Percentiles rank a stretch among this genome's conserved stretches.
These are phyloP conservation scores for Columba janthina DNA, from an alignment of 2,113 vertebrate species.

Conservation along the genomic window DNA sequence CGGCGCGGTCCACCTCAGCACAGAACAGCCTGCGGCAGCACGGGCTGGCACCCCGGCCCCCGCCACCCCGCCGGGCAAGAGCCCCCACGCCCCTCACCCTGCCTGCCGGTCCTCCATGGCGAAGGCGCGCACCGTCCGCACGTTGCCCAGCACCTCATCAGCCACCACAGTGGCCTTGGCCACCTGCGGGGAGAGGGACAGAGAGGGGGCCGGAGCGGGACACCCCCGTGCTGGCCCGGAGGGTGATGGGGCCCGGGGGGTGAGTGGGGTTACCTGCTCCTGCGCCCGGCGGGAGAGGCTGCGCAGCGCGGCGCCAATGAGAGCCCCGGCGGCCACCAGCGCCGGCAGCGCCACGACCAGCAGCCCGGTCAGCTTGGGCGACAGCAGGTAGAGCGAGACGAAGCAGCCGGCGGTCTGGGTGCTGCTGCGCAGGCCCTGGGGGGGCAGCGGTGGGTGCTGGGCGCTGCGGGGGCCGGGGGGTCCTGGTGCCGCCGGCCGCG, in stretches of 20 bases:
- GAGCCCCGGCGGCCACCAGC: conserved; percentile 84
- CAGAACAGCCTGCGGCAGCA: conserved; percentile 78
- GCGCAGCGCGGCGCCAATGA: conserved; percentile 87
- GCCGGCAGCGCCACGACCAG: conserved; percentile 83
- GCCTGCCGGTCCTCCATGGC: conserved; percentile 90
- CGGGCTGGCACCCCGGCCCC: neutral
- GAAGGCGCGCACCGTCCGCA: conserved; percentile 92
- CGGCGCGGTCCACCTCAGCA: conserved; percentile 84
- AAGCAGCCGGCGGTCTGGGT: conserved; percentile 90
- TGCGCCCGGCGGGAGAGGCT: conserved; percentile 87
- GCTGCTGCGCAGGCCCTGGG: conserved; percentile 83
- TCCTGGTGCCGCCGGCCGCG: rapidly evolving
- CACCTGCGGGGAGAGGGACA: conserved; percentile 68
- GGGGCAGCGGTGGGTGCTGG: no score
- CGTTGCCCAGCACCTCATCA: conserved; percentile 89
- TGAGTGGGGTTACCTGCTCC: conserved; percentile 81
- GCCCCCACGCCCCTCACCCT: conserved; percentile 42
- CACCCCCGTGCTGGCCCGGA: rapidly evolving
- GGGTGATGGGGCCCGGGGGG: rapidly evolving
- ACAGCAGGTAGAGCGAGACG: conserved; percentile 90
- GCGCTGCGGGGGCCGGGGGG: rapidly evolving
- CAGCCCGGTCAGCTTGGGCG: conserved; percentile 87
- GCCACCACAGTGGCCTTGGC: conserved; percentile 90
- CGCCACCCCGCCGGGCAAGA: neutral
- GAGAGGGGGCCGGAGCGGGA: rapidly evolving